These are phyloP conservation scores for Tipula confusa DNA, from an alignment of 2,888 invertebrate genomes.

Conservation along the genomic window DNA sequence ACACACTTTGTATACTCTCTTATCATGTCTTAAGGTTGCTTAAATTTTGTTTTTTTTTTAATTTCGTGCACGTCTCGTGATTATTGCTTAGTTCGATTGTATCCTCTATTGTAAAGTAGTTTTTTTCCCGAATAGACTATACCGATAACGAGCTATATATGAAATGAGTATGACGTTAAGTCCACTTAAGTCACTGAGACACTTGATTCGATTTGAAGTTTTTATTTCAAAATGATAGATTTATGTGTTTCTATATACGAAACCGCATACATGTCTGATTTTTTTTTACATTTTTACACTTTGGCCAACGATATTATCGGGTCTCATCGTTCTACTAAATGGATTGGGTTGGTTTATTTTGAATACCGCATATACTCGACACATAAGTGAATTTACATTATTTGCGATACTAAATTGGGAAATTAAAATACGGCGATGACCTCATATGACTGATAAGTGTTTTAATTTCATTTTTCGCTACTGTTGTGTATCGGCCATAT, in stretches of 20 bases:
- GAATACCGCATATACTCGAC: background rate
- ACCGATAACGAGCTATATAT: background rate
- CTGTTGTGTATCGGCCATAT: background rate
- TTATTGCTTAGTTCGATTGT: background rate
- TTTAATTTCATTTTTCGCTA: background rate
- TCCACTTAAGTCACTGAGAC: too few species aligned
- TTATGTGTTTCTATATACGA: background rate
- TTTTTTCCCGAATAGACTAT: background rate
- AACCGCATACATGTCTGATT: background rate
- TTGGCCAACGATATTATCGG: background rate
- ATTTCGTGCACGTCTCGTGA: background rate
- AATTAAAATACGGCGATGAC: slow-evolving; percentile 1
- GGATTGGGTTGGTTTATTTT: too few species aligned
- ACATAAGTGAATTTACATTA: background rate
- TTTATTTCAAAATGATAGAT: background rate
- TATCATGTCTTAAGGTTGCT: slow-evolving; percentile 4
- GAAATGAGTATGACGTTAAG: background rate
- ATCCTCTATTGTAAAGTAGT: background rate
- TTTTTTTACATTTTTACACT: background rate
- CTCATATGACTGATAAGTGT: background rate
- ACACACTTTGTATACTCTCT: background rate
- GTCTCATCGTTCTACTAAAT: too few species aligned
- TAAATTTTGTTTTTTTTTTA: too few species aligned
- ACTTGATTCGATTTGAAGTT: background rate
- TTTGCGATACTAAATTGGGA: background rate